These are phyloP conservation scores for Girardinus metallicus DNA, from an alignment of 2,797 vertebrate species.

Conservation along the genomic window DNA sequence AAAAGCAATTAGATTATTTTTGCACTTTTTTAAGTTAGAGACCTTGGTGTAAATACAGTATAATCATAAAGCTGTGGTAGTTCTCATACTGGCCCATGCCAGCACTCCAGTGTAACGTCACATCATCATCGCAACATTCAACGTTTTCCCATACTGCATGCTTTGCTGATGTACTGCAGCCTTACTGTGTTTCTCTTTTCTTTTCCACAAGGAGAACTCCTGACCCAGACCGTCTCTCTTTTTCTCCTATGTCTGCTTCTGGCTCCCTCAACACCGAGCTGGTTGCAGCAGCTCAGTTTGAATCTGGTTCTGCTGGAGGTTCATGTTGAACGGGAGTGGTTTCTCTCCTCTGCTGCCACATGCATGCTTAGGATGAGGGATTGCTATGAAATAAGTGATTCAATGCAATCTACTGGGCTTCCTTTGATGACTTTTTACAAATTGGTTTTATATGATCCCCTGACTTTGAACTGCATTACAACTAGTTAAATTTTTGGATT, in stretches of 20 bases:
- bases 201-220: neutral
- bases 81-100: neutral
- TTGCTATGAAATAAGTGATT: neutral
- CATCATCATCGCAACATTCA: neutral
- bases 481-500: neutral
- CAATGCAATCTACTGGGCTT: neutral
- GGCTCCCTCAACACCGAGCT: neutral
- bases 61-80: neutral
- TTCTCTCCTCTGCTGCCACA: neutral
- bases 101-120: neutral
- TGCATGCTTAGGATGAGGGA: neutral
- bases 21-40: neutral
- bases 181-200: neutral
- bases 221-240: neutral
- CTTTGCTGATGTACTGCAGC: neutral
- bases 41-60: neutral
- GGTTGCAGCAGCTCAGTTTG: neutral
- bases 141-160: neutral
- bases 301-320: neutral
- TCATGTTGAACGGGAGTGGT: neutral
- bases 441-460: neutral
- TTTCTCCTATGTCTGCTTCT: neutral
- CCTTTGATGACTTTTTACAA: neutral
- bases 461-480: neutral
- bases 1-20: neutral